Percentiles rank a stretch among this genome's conserved stretches.
Evolutionary conservation across 2,113 vertebrate species (phyloP).

Genomic region (Polypterus senegalus): DNA sequence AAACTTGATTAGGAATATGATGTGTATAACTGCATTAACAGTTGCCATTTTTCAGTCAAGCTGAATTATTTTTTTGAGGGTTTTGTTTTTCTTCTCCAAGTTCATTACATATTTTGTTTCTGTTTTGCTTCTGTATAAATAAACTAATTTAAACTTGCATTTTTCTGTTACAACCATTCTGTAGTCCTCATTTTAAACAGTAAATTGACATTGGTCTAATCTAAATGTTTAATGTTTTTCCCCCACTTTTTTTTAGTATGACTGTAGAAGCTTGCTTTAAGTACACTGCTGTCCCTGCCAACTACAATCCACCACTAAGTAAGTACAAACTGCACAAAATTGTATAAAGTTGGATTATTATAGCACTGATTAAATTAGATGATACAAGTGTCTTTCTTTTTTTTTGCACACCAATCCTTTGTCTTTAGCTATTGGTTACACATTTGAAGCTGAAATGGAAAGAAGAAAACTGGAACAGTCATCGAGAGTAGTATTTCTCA

Average conservation of each 20-base stretch:
- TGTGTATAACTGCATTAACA: no score
- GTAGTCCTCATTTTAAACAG: no score
- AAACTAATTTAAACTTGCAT: no score
- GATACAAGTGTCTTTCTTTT: no score
- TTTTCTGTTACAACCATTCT: no score
- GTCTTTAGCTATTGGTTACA: slow-evolving; percentile 55
- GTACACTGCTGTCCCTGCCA: slow-evolving; percentile 62
- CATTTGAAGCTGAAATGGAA: slow-evolving; percentile 65
- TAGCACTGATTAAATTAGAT: not conserved
- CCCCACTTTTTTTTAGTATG: slow-evolving; percentile 55
- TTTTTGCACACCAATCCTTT: slow-evolving; percentile 9
- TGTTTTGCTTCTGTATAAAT: no score
- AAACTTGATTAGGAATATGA: no score
- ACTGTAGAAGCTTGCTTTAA: slow-evolving; percentile 71
- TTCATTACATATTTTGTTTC: no score
- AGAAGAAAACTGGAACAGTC: slow-evolving; percentile 59
- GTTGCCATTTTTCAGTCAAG: no score
- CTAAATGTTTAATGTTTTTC: slow-evolving; percentile 10
- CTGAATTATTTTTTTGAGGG: no score
- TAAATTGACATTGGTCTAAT: no score
- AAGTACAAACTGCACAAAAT: slow-evolving; percentile 30
- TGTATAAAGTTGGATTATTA: not conserved
- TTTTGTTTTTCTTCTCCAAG: no score
- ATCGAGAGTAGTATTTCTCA: slow-evolving; percentile 62
- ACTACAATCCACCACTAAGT: slow-evolving; percentile 74